These are phyloP conservation scores for Rallus limicola DNA, from an alignment of 2,113 vertebrate genomes.

Conservation along the genomic window DNA sequence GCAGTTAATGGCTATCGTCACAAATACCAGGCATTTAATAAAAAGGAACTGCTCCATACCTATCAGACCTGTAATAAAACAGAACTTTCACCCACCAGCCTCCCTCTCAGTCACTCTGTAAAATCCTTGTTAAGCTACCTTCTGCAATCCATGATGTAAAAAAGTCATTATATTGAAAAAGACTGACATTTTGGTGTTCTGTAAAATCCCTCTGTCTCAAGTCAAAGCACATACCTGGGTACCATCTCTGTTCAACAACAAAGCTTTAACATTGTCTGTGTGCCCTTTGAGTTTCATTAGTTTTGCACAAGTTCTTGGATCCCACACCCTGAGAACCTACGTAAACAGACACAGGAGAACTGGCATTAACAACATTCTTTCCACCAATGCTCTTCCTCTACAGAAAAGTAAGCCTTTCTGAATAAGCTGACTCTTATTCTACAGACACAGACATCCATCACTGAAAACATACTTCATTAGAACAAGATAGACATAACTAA, in stretches of 20 bases:
- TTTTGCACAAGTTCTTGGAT: conserved; percentile 96
- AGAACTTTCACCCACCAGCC: background rate
- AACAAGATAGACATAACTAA: background rate
- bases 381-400: background rate
- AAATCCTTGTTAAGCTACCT: background rate
- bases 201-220: background rate
- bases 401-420: background rate
- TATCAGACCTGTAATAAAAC: background rate
- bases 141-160: background rate
- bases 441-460: accelerated
- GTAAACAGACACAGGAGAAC: background rate
- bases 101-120: background rate
- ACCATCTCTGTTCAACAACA: conserved; percentile 94
- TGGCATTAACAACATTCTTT: background rate
- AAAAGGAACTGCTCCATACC: background rate
- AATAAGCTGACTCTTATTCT: background rate
- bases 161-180: background rate
- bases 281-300: conserved; percentile 99
- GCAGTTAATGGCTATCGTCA: background rate
- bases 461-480: background rate
- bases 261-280: conserved; percentile 94
- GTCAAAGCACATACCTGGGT: conserved; percentile 84
- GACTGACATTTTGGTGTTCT: background rate
- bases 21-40: background rate
- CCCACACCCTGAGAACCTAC: conserved; percentile 96